Evolutionary conservation across 2,113 vertebrate genomes (phyloP), one percentile per base, ranked within the genome.

Genomic region (Noturus placidus): DNA sequence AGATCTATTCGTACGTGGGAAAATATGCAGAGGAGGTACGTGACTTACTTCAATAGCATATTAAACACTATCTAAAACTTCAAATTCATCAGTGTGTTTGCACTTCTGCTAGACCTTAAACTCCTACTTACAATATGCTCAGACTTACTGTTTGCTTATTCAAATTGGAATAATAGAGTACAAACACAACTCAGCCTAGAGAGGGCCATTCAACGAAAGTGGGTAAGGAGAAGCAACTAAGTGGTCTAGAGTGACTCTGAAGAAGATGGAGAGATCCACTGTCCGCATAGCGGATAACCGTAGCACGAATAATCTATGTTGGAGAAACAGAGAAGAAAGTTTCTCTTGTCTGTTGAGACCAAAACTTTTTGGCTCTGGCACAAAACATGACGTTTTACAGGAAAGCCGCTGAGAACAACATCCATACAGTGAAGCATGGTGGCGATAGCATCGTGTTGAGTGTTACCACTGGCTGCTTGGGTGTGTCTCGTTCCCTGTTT

Each of bases 1-100:
- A 99, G 95, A 99, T 99, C 91, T 99, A 99, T 94, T 99, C 97
- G 90, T 99, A 99, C 2, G 97, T 99, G 92, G 97, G 97, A 89
- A 99, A 99, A 93, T 99, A 99, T 93, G 97, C 97, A 0, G 98
- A 99, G 92, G 98, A 99, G 98, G 98, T 99, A 93, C 90, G 94
- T 78, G n/a, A 80, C 38, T 46, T 35, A 25, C 13, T 81, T 33
- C 15, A 33, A 33, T 10, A 30, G n/a, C 27, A 57, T 19, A 80
- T 56, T 7, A 35, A 80, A 80, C n/a, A 1, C 27, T 17, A 19
- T 78, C n/a, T 11, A 56, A 46, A 56, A 52, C 57, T 57, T 33
- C 52, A 57, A 27, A n/a, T 78, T 76, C 38, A 46, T 76, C 72
- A 15, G 4, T 19, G 50, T 19, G 25, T 52, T 57, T 80, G 54